Evolutionary conservation across 2,888 invertebrate species (phyloP).

Genomic region (Synanthedon andrenaeformis): DNA sequence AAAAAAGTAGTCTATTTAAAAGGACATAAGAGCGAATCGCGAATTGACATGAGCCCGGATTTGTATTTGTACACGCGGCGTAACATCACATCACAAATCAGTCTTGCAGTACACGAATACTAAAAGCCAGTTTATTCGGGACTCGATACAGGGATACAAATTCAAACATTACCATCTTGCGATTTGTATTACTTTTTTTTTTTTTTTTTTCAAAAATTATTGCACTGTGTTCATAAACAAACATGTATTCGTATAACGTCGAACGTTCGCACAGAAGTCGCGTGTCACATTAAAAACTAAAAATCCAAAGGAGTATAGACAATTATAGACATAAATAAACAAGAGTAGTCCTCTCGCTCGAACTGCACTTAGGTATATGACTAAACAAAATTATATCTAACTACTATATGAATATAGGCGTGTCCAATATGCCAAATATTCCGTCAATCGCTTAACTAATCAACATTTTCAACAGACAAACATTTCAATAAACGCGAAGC

Average conservation of each 20-base stretch:
- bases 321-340: slow-evolving; percentile 55
- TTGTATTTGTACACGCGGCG: slow-evolving; percentile 39
- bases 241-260: slow-evolving; percentile 28
- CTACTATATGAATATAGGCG: slow-evolving; percentile 47
- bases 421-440: slow-evolving; percentile 16
- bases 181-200: slow-evolving; percentile 49
- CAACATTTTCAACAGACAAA: no score
- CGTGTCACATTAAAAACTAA: slow-evolving; percentile 31
- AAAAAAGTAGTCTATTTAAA: slow-evolving; percentile 2
- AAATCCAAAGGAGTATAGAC: slow-evolving; percentile 15
- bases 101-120: slow-evolving; percentile 50
- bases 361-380: slow-evolving; percentile 60
- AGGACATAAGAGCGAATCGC: slow-evolving; percentile 15
- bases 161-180: slow-evolving; percentile 35
- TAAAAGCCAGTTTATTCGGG: slow-evolving; percentile 41
- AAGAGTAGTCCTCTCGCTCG: slow-evolving; percentile 47
- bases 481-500: no score
- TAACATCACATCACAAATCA: slow-evolving; percentile 47
- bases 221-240: slow-evolving; percentile 52
- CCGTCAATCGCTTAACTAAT: no score
- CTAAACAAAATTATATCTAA: slow-evolving; percentile 57
- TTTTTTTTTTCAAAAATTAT: slow-evolving; percentile 61
- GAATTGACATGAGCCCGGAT: slow-evolving; percentile 58
- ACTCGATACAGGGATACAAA: slow-evolving; percentile 37
- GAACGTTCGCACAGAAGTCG: slow-evolving; percentile 18